A percentile compares a stretch with the other conserved stretches of the same genome.
Conservation (phyloP, 2,888 invertebrate species). For the Phania funesta region DNA sequence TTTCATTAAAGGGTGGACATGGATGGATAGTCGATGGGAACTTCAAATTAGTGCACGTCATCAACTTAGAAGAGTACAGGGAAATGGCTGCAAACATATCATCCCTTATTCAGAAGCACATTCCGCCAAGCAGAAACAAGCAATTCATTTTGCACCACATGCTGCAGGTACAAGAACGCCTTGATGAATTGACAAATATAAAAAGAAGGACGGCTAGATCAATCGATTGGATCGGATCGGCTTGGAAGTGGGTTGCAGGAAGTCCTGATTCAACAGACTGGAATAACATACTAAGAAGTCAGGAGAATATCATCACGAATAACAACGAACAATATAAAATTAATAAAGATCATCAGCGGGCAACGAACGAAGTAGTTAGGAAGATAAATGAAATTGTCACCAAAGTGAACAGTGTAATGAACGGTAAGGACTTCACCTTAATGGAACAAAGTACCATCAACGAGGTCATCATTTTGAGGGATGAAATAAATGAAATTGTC, state of each 20-base stretch:
- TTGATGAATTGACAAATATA: neutral
- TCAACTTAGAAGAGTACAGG: slow-evolving; percentile 5
- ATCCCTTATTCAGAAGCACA: slow-evolving; percentile 37
- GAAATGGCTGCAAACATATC: slow-evolving; percentile 14
- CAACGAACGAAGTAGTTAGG: neutral
- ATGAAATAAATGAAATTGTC: slow-evolving; percentile 34
- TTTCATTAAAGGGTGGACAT: slow-evolving; percentile 10
- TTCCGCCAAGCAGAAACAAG: slow-evolving; percentile 27
- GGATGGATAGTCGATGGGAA: no score
- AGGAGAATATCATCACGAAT: neutral
- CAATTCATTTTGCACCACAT: slow-evolving; percentile 16
- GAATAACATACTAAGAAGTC: slow-evolving; percentile 25
- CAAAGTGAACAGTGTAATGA: slow-evolving; percentile 13
- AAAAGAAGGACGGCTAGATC: slow-evolving; percentile 24
- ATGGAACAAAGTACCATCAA: slow-evolving; percentile 18
- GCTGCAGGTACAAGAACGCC: slow-evolving; percentile 20
- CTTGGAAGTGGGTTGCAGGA: no score
- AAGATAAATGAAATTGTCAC: slow-evolving; percentile 17
- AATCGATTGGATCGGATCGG: no score
- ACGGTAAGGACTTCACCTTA: slow-evolving; percentile 5
- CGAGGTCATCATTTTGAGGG: slow-evolving; percentile 5
- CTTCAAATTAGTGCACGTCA: no score
- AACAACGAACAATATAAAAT: slow-evolving; percentile 39
- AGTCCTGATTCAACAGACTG: no score
- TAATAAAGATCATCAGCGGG: slow-evolving; percentile 5